A percentile compares a stretch with the other conserved stretches of the same genome.
Conservation (phyloP, 2,797 vertebrate species). For the Hozukius guyotensis region DNA sequence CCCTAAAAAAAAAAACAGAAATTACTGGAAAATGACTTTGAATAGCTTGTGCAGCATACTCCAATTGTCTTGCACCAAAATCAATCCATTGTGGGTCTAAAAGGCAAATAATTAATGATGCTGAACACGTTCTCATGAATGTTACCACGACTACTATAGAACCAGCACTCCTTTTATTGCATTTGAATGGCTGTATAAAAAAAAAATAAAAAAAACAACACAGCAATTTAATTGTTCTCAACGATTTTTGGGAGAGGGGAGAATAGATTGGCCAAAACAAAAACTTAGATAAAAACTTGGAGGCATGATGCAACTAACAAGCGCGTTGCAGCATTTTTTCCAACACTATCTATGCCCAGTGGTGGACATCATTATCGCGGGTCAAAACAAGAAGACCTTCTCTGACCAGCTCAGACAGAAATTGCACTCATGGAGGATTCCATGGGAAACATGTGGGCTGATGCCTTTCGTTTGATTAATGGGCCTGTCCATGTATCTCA, state of each 20-base stretch:
- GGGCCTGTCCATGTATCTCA: slow-evolving; percentile 10
- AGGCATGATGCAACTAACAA: slow-evolving; percentile 23
- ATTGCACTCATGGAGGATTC: neutral
- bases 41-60: slow-evolving; percentile 29
- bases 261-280: neutral
- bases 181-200: slow-evolving; percentile 6
- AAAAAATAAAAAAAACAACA: neutral
- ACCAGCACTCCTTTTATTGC: slow-evolving; percentile 6
- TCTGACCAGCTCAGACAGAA: slow-evolving; percentile 5
- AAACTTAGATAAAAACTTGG: slow-evolving; percentile 7
- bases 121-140: slow-evolving; percentile 38
- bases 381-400: slow-evolving; percentile 3
- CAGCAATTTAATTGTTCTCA: slow-evolving; percentile 22
- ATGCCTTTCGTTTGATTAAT: slow-evolving; percentile 25
- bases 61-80: slow-evolving; percentile 37
- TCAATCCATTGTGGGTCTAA: slow-evolving; percentile 29
- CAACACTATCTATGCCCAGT: neutral
- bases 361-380: slow-evolving; percentile 4
- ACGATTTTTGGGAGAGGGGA: neutral
- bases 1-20: neutral
- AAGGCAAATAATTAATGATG: slow-evolving; percentile 46
- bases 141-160: slow-evolving; percentile 5
- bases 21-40: slow-evolving; percentile 13
- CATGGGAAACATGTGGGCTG: slow-evolving; percentile 32
- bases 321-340: slow-evolving; percentile 30